Conservation (phyloP, 2,888 invertebrate genomes). For the Mechanitis mazaeus region DNA sequence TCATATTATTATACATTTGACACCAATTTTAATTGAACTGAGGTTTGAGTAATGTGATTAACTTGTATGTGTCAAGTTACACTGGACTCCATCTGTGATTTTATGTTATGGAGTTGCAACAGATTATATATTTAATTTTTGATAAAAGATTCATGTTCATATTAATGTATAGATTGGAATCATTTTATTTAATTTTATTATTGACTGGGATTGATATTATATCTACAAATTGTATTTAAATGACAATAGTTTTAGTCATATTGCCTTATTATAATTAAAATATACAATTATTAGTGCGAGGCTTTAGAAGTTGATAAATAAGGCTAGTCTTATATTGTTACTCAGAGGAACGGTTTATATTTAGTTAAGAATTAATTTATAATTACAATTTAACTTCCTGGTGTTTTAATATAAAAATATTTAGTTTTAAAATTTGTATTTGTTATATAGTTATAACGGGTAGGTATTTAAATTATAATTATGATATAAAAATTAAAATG, state of each 20-base stretch:
- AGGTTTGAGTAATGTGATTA: too few species aligned
- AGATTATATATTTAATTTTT: too few species aligned
- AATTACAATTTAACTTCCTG: background rate
- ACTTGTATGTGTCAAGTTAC: too few species aligned
- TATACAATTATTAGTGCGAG: background rate
- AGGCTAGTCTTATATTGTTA: background rate
- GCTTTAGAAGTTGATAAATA: background rate
- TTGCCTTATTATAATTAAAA: background rate
- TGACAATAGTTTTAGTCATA: background rate
- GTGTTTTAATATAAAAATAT: too few species aligned
- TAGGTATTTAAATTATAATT: background rate
- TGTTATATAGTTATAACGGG: background rate
- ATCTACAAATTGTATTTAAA: background rate
- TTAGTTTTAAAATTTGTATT: too few species aligned
- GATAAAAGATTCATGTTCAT: too few species aligned
- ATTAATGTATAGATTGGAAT: too few species aligned
- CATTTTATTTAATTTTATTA: background rate
- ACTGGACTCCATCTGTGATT: too few species aligned
- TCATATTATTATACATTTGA: too few species aligned
- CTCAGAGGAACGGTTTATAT: conserved; percentile 1
- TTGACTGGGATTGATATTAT: background rate
- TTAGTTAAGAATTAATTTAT: background rate
- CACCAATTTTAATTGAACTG: too few species aligned
- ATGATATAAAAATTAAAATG: background rate
- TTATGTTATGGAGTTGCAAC: too few species aligned